Evolutionary conservation across 2,888 invertebrate species (phyloP), one percentile per base, ranked within the genome.

Genomic region (Cheilosia vernalis): DNA sequence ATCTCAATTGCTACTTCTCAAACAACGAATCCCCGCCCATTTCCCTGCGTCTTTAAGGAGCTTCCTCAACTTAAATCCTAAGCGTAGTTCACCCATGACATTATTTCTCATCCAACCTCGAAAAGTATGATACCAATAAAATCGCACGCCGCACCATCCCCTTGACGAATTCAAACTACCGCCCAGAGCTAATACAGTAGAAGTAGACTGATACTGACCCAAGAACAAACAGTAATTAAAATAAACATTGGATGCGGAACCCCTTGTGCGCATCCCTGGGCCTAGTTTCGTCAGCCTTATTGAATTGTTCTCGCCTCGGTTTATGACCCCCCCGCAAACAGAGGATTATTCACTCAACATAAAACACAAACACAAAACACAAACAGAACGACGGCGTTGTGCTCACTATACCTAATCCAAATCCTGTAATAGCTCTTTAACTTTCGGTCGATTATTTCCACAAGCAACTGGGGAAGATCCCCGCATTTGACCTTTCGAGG

Each of bases 361-460:
- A 69, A 30, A 78, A 61, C 56, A 66, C 49, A 63, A 61, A 53
- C 66, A 27, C 27, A 1, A 27, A 27, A 27, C 0, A 6, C 7
- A 83, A 67, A 67, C 55, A 70, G 24, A 56, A 42, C 69, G 37
- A 47, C 37, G 19, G 61, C 51, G 42, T 5, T 42, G 15, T 1
- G 42, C n/a, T 42, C 42, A n/a, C 44, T 15, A n/a, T 44, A 27
- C 7, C 27, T 27, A 15, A 44, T 17, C 55, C 55, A 56, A 69
- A 63, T 63, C 69, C 33, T 66, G 61, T 63, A 56, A 73, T 63
- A 73, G 72, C 72, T 83, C 67, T 77, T 83, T 73, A 67, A 73
- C 82, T 83, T 83, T 61, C 42, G 67, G 72, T 77, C 77, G 55
- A 83, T 83, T 83, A 83, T 63, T 73, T 83, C 40, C 78, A 40